Percentiles rank a stretch among this genome's conserved stretches.
Conservation (phyloP, 2,797 vertebrate genomes). For the Distichodus sexfasciatus region DNA sequence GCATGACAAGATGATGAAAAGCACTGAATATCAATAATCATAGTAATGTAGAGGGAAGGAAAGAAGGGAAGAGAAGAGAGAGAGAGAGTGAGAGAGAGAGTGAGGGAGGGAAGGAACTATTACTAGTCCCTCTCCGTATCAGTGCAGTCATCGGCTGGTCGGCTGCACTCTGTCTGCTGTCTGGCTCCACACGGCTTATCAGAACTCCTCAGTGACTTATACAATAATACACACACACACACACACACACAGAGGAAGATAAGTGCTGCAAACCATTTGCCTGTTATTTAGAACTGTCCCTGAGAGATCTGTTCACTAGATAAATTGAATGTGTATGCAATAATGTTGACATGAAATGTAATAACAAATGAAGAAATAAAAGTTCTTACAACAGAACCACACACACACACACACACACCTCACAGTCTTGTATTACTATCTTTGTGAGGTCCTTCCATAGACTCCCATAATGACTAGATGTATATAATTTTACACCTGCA, state of each 20-base stretch:
- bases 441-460: no score
- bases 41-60: neutral
- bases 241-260: constrained; percentile 36
- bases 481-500: no score
- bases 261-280: constrained; percentile 47
- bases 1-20: neutral
- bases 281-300: constrained; percentile 13
- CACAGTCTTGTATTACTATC: no score
- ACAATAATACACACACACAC: constrained; percentile 56
- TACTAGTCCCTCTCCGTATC: constrained; percentile 64
- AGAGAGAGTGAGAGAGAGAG: neutral
- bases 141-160: constrained; percentile 70
- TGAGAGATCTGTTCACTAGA: constrained; percentile 28
- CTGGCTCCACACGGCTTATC: constrained; percentile 79
- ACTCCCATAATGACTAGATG: no score
- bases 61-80: constrained; percentile 13
- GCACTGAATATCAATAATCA: neutral
- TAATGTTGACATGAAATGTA: no score
- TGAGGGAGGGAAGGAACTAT: constrained; percentile 28
- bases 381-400: no score
- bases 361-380: neutral
- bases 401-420: no score
- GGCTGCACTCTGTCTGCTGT: constrained; percentile 64
- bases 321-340: neutral
- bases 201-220: constrained; percentile 67